Evolutionary conservation across 2,113 vertebrate species (phyloP).

Genomic region (Asarcornis scutulata): DNA sequence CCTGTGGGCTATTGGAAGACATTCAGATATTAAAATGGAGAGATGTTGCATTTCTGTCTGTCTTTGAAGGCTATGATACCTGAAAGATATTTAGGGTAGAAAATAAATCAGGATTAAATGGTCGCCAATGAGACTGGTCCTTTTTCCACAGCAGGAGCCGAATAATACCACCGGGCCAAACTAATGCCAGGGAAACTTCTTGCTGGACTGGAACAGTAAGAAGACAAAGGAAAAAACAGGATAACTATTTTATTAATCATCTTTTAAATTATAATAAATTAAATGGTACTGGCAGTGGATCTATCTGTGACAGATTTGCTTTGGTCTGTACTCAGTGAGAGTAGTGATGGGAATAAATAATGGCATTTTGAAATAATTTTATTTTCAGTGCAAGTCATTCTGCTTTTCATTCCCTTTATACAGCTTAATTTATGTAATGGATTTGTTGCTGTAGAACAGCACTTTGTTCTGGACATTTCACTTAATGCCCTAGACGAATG

Average conservation of each 20-base stretch:
- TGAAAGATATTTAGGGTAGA: not conserved
- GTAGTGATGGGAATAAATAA: not conserved
- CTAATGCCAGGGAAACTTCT: not conserved
- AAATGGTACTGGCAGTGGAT: not conserved
- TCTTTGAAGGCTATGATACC: not conserved
- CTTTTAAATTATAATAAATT: not conserved
- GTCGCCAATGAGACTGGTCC: not conserved
- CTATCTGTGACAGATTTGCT: not conserved
- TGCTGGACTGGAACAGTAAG: not conserved
- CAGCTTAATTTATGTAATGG: not conserved
- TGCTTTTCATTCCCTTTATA: not conserved
- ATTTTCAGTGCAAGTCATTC: not conserved
- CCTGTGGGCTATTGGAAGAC: not conserved
- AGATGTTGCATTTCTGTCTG: not conserved
- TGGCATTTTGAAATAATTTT: not conserved
- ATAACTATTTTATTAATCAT: not conserved
- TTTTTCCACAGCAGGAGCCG: not conserved
- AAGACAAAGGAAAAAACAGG: not conserved
- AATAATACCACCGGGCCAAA: not conserved
- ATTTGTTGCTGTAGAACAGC: not conserved
- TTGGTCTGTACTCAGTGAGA: not conserved
- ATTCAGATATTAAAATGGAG: not conserved
- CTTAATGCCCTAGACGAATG: not conserved
- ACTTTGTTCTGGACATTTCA: not conserved
- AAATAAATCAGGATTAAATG: conserved; percentile 15